Percentiles rank a stretch among this genome's conserved stretches.
These are phyloP conservation scores for Paramormyrops hopkinsi DNA, from an alignment of 2,797 vertebrate species.

Conservation along the genomic window DNA sequence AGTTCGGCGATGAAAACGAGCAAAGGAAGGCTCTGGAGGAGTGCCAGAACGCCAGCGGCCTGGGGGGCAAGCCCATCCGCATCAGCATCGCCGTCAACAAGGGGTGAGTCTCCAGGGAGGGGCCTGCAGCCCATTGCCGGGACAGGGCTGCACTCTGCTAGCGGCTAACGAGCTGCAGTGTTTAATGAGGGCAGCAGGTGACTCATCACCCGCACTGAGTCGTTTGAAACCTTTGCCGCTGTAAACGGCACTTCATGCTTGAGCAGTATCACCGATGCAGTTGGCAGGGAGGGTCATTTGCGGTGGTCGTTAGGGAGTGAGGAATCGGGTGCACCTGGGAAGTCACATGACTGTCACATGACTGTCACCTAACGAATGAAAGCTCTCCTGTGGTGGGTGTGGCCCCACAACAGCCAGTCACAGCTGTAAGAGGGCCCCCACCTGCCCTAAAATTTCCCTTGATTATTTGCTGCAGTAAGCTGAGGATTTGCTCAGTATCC, in stretches of 20 bases:
- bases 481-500: slow-evolving; percentile 10
- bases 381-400: not conserved
- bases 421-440: not conserved
- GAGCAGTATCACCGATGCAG: not conserved
- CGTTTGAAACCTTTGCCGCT: not conserved
- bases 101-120: slow-evolving; percentile 55
- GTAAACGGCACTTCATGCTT: not conserved
- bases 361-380: not conserved
- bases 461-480: slow-evolving; percentile 38
- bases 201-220: not conserved
- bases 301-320: not conserved
- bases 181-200: not conserved
- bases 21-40: slow-evolving; percentile 88
- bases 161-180: not conserved
- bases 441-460: not conserved
- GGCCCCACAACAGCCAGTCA: not conserved
- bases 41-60: slow-evolving; percentile 78
- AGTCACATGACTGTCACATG: slow-evolving; percentile 5
- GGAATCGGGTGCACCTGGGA: slow-evolving; percentile 11
- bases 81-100: slow-evolving; percentile 85
- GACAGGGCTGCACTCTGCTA: not conserved
- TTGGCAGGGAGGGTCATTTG: not conserved
- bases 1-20: slow-evolving; percentile 82
- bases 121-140: not conserved
- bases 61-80: slow-evolving; percentile 78